Conservation (phyloP, 2,113 vertebrate species). For the Carettochelys insculpta region DNA sequence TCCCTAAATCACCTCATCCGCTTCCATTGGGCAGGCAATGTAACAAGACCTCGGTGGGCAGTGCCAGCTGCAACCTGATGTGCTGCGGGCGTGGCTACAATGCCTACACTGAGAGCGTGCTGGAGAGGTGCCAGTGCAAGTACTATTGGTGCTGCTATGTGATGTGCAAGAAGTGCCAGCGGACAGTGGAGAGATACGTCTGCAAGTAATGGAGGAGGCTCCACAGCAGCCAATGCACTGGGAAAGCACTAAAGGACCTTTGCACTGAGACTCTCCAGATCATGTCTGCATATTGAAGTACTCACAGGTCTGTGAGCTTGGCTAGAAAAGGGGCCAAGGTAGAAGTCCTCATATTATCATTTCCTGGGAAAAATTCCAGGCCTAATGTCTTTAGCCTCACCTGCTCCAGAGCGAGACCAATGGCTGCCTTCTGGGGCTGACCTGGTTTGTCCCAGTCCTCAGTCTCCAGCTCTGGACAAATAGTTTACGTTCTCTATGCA, state of each 20-base stretch:
- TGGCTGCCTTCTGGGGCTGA: slow-evolving; percentile 12
- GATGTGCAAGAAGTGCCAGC: slow-evolving; percentile 77
- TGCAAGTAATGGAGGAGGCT: slow-evolving; percentile 66
- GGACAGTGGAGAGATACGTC: slow-evolving; percentile 74
- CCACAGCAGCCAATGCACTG: accelerated
- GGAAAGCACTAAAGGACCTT: not conserved
- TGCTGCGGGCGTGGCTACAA: slow-evolving; percentile 84
- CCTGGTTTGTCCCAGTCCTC: not conserved
- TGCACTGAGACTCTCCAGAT: accelerated
- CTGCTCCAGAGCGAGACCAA: not conserved
- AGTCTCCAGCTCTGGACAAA: slow-evolving; percentile 14
- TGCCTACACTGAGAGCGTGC: slow-evolving; percentile 76
- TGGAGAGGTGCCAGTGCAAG: slow-evolving; percentile 80
- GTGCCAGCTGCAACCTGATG: slow-evolving; percentile 76
- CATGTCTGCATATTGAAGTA: accelerated
- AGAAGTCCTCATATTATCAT: not conserved
- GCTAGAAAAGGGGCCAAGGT: accelerated
- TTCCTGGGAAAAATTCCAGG: not conserved
- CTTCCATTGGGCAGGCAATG: slow-evolving; percentile 68
- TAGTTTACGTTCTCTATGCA: not conserved
- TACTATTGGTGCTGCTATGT: slow-evolving; percentile 85
- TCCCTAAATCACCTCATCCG: accelerated
- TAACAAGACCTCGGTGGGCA: slow-evolving; percentile 77
- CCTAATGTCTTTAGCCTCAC: not conserved
- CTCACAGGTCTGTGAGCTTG: accelerated